Conservation (phyloP, 1,140 invertebrate species). For the Gryllus bimaculatus region DNA sequence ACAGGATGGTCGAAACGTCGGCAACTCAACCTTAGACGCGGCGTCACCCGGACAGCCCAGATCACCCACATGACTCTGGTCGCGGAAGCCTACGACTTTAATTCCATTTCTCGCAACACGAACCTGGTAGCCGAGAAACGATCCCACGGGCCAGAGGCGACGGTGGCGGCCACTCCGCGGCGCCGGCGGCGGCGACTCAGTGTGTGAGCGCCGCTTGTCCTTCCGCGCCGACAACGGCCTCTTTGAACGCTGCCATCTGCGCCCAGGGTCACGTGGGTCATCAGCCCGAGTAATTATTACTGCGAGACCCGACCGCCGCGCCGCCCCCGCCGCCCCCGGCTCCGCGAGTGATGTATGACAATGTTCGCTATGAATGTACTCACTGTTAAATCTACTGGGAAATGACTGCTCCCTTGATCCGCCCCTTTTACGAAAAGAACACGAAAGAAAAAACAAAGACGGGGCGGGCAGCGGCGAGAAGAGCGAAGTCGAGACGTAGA, state of each 20-base stretch:
- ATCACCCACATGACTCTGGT: no score
- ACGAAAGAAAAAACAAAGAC: not conserved
- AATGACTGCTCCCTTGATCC: not conserved
- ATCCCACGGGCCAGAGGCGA: no score
- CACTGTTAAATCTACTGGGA: constrained; percentile 4
- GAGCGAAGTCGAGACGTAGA: not conserved
- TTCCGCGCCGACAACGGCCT: not conserved
- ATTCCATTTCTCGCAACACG: no score
- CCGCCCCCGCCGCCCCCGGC: no score
- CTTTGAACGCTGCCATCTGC: not conserved
- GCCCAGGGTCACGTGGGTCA: not conserved
- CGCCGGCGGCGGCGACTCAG: no score
- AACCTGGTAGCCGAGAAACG: no score
- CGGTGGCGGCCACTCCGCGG: not conserved
- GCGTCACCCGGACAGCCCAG: no score
- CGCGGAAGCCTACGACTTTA: no score
- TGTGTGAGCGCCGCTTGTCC: not conserved
- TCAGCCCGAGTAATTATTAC: constrained; percentile 1
- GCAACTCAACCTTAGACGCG: no score
- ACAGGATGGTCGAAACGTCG: no score
- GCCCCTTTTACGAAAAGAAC: constrained; percentile 3
- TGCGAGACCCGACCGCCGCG: no score
- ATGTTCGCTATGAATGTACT: constrained; percentile 1
- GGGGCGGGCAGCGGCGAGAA: not conserved
- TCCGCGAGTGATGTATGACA: not conserved